Conservation (phyloP, 2,797 vertebrate genomes). For the Australoheros facetus region DNA sequence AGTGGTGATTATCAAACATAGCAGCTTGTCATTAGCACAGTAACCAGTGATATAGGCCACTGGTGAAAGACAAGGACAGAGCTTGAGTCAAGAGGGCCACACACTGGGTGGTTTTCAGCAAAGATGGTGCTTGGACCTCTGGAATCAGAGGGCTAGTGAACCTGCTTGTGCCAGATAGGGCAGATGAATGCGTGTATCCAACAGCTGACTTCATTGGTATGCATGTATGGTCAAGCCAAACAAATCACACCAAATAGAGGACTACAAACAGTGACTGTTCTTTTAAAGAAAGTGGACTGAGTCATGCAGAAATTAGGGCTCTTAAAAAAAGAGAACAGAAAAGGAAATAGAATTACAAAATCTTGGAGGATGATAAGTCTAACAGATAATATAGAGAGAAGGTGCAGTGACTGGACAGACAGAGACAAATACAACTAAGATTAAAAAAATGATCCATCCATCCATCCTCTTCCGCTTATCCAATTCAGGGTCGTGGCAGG, state of each 20-base stretch:
- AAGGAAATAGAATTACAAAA: not conserved
- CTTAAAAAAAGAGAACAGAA: not conserved
- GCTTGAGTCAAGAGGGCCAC: slow-evolving; percentile 28
- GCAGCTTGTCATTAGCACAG: slow-evolving; percentile 61
- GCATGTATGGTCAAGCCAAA: slow-evolving; percentile 34
- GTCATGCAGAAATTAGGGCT: not conserved
- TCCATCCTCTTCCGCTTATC: too few relatives aligned
- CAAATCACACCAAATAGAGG: slow-evolving; percentile 49
- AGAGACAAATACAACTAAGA: not conserved
- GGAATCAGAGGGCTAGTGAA: not conserved
- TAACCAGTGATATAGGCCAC: slow-evolving; percentile 31
- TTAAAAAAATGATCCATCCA: not conserved
- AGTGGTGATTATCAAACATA: slow-evolving; percentile 68
- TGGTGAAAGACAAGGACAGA: slow-evolving; percentile 37
- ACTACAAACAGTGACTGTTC: slow-evolving; percentile 47
- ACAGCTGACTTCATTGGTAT: slow-evolving; percentile 69
- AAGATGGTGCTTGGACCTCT: not conserved
- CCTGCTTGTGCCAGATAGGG: slow-evolving; percentile 14
- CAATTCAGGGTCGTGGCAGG: too few relatives aligned
- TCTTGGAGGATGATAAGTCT: not conserved
- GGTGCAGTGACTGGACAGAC: not conserved
- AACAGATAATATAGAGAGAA: not conserved
- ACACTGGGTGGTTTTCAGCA: slow-evolving; percentile 20
- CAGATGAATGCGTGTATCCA: slow-evolving; percentile 27
- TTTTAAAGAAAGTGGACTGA: slow-evolving; percentile 12